phyloP scores from a whole-genome alignment of 2,797 vertebrate genomes.

The Alauda arvensis region DNA sequence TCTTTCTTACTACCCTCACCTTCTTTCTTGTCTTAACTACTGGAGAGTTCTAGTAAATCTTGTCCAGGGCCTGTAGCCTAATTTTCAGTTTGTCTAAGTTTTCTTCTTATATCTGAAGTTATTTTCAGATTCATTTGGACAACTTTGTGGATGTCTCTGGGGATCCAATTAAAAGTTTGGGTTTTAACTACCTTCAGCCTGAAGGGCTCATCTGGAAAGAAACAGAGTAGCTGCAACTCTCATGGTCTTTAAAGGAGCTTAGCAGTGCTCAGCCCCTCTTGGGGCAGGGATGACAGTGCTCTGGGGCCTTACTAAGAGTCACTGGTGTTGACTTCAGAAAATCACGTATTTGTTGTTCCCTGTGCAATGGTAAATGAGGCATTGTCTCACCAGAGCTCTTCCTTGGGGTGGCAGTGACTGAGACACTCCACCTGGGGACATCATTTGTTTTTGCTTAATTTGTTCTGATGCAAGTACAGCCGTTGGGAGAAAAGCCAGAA shows the following conservation, averaged over 20 bases:
- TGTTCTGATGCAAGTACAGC: neutral
- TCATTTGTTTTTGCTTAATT: neutral
- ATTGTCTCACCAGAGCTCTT: neutral
- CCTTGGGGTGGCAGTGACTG: slow-evolving; percentile 13
- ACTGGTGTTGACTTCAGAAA: slow-evolving; percentile 8
- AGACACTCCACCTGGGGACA: neutral
- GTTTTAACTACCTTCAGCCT: neutral
- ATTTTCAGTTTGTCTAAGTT: neutral
- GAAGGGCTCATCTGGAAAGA: neutral
- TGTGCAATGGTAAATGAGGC: neutral
- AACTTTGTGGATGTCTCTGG: slow-evolving; percentile 15
- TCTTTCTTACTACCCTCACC: too few relatives aligned
- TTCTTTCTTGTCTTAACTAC: too few relatives aligned
- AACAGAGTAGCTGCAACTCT: neutral
- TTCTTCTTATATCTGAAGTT: neutral
- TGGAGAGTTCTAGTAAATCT: too few relatives aligned
- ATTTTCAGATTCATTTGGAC: neutral
- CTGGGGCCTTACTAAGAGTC: neutral
- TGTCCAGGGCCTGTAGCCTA: too few relatives aligned
- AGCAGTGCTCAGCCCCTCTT: neutral
- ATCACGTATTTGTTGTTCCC: neutral
- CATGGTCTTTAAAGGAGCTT: neutral
- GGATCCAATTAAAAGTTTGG: slow-evolving; percentile 36
- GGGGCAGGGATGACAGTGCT: neutral
- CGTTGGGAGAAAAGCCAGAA: neutral